These are phyloP conservation scores for Coccyzus lansbergi DNA, from an alignment of 2,797 vertebrate genomes.

Conservation along the genomic window DNA sequence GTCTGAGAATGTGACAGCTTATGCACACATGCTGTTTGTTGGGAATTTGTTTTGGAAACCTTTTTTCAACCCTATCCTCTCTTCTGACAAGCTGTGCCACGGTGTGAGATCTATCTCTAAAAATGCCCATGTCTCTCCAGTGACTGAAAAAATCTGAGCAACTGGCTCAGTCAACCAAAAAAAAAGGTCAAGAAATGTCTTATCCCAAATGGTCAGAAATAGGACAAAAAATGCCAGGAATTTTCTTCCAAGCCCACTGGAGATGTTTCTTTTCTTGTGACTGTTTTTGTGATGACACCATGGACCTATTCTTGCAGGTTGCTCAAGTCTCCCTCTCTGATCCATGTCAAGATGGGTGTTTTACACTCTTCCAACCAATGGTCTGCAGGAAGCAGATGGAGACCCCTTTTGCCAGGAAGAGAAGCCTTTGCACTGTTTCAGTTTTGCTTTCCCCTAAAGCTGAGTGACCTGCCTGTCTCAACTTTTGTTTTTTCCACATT, in stretches of 20 bases:
- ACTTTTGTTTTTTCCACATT: not conserved
- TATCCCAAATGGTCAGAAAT: not conserved
- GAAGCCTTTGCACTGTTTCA: not conserved
- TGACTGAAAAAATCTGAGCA: not conserved
- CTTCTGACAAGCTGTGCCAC: not conserved
- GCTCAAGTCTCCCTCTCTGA: not conserved
- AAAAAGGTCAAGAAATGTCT: not conserved
- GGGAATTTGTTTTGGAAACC: not conserved
- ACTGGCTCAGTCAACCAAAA: not conserved
- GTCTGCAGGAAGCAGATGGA: not conserved
- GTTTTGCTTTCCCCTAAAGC: not conserved
- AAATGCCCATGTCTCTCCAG: not conserved
- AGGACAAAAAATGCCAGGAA: not conserved
- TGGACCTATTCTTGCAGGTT: accelerated
- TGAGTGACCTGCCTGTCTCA: not conserved
- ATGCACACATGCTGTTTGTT: accelerated
- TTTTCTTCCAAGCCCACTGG: not conserved
- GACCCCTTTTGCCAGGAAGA: accelerated
- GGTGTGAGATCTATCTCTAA: not conserved
- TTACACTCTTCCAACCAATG: not conserved
- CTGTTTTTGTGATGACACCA: accelerated
- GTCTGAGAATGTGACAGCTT: not conserved
- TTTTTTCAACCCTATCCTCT: not conserved
- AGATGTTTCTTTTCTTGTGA: not conserved
- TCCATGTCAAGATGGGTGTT: accelerated